Conservation (phyloP, 2,113 vertebrate species). For the Pogonocichla stellata region DNA sequence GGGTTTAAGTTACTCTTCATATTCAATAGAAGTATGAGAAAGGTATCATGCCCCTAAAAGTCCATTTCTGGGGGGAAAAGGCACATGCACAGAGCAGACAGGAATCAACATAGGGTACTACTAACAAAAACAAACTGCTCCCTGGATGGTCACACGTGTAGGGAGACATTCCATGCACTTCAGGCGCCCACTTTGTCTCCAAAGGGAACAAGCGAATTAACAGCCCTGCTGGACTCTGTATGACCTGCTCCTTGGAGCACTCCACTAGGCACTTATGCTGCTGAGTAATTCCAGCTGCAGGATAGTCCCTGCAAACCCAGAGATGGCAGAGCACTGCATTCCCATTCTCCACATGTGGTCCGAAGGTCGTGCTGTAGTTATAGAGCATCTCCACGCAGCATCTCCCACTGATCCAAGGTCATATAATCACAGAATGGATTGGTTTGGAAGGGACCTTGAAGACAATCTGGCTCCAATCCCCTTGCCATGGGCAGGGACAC, state of each 20-base stretch:
- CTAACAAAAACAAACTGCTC: neutral
- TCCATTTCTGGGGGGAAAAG: neutral
- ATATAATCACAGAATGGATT: neutral
- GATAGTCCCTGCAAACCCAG: neutral
- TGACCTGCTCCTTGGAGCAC: neutral
- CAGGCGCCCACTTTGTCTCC: neutral
- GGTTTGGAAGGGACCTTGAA: neutral
- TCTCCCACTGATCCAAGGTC: neutral
- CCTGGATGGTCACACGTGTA: fast-evolving
- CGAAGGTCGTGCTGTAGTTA: neutral
- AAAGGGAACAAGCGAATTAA: neutral
- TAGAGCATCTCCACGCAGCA: neutral
- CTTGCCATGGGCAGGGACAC: neutral
- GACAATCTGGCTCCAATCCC: neutral
- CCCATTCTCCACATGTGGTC: fast-evolving
- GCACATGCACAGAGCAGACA: fast-evolving
- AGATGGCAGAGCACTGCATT: neutral
- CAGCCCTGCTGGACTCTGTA: neutral
- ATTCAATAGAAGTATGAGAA: neutral
- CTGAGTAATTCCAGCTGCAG: neutral
- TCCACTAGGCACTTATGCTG: neutral
- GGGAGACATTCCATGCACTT: neutral
- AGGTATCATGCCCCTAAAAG: neutral
- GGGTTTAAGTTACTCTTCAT: neutral
- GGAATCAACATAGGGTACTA: neutral